phyloP scores from a whole-genome alignment of 2,888 invertebrate species.

The Allophyes oxyacanthae region DNA sequence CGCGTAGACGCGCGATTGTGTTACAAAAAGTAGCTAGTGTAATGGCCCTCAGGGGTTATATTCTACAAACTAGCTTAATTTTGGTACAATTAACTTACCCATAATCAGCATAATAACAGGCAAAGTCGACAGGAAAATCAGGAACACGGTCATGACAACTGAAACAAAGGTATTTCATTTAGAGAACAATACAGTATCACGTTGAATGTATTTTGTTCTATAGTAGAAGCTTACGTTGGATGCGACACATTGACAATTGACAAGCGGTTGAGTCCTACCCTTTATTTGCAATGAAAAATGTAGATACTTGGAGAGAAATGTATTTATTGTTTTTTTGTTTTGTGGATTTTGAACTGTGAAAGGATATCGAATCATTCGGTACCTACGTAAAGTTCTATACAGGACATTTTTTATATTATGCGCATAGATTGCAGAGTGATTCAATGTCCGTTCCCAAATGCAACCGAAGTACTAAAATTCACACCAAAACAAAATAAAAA shows the following conservation, averaged over 20 bases:
- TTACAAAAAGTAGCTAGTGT: no score
- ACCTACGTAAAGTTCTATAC: no score
- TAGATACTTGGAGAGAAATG: not conserved
- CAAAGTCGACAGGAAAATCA: constrained; percentile 91
- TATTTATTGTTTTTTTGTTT: not conserved
- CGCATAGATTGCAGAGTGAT: no score
- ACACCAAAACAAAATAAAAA: no score
- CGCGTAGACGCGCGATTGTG: no score
- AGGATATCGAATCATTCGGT: no score
- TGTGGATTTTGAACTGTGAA: not conserved
- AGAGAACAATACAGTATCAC: constrained; percentile 18
- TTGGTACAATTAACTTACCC: no score
- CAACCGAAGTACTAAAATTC: no score
- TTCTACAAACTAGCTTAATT: no score
- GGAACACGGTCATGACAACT: constrained; percentile 92
- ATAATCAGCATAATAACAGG: constrained; percentile 94
- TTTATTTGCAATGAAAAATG: not conserved
- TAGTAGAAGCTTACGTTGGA: constrained; percentile 2
- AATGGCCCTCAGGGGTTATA: no score
- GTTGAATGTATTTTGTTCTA: constrained; percentile 21
- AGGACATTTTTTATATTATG: no score
- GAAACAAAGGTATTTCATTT: constrained; percentile 72
- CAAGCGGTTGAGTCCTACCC: not conserved
- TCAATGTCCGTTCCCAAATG: no score
- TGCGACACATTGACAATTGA: constrained; percentile 2